phyloP scores from a whole-genome alignment of 30 jellyfish, hydroid and myxozoan species.

The Nemopilema nomurai region DNA sequence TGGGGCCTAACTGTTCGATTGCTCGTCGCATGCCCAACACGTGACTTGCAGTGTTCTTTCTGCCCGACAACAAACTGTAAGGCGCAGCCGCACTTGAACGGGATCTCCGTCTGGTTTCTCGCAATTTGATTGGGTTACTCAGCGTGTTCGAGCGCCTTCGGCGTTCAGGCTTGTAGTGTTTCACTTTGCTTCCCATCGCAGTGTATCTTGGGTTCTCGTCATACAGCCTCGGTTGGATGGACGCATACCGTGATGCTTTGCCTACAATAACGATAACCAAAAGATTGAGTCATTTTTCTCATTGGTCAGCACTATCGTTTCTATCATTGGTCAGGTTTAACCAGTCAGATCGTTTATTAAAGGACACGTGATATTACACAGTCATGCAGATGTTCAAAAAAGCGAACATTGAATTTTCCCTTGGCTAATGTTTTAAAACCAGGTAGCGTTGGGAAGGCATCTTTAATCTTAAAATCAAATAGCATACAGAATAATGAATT shows the following conservation, averaged over 20 bases:
- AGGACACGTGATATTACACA: too few species aligned
- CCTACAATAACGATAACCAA: too few species aligned
- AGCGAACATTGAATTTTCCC: too few species aligned
- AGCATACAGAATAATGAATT: too few species aligned
- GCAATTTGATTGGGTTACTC: constrained; percentile 49
- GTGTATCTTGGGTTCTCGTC: constrained; percentile 60
- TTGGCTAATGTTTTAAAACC: too few species aligned
- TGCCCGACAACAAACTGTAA: constrained; percentile 20
- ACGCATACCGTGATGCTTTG: constrained; percentile 35
- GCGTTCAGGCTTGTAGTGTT: constrained; percentile 15
- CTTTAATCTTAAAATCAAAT: too few species aligned
- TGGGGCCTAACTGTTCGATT: constrained; percentile 26
- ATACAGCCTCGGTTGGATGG: constrained; percentile 47
- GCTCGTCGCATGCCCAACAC: constrained; percentile 36
- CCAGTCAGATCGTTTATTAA: too few species aligned
- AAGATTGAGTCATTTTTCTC: too few species aligned
- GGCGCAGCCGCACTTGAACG: constrained; percentile 26
- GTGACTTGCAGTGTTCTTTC: constrained; percentile 21
- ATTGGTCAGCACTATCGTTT: background rate
- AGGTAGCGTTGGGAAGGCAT: too few species aligned
- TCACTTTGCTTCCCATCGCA: constrained; percentile 4
- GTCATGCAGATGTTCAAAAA: too few species aligned
- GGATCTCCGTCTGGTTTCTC: constrained; percentile 49
- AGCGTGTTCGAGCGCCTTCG: constrained; percentile 34
- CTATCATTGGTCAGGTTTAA: too few species aligned